Evolutionary conservation across 2,888 invertebrate genomes (phyloP).

Genomic region (Alsophila aescularia): DNA sequence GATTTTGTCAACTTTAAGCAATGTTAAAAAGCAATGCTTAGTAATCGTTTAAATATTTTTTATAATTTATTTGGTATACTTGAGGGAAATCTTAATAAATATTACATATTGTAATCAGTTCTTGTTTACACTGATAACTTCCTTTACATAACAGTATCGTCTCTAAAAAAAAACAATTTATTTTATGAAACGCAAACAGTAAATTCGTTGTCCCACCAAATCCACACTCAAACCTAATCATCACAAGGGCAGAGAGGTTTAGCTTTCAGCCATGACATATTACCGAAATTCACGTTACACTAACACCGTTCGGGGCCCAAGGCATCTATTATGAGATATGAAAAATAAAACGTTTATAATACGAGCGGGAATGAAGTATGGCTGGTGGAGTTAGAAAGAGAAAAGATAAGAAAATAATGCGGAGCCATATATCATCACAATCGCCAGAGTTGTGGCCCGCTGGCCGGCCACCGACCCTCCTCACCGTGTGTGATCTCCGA

Average conservation of each 20-base stretch:
- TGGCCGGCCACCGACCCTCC: slow-evolving; percentile 75
- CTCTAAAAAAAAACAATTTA: slow-evolving; percentile 67
- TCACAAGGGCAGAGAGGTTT: slow-evolving; percentile 55
- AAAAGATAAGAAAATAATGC: slow-evolving; percentile 52
- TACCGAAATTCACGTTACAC: slow-evolving; percentile 74
- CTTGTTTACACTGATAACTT: slow-evolving; percentile 46
- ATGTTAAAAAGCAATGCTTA: no score
- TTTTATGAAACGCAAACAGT: slow-evolving; percentile 61
- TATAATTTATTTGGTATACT: no score
- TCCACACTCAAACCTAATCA: slow-evolving; percentile 62
- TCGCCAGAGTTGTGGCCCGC: slow-evolving; percentile 76
- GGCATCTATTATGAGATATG: slow-evolving; percentile 75
- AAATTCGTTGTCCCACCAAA: slow-evolving; percentile 67
- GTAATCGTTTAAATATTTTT: no score
- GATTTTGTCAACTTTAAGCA: no score
- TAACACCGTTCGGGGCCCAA: slow-evolving; percentile 66
- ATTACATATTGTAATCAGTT: no score
- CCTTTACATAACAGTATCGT: slow-evolving; percentile 55
- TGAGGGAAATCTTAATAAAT: no score
- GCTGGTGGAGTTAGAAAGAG: slow-evolving; percentile 80
- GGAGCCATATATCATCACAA: slow-evolving; percentile 71
- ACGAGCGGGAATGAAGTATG: slow-evolving; percentile 78
- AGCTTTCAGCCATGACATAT: slow-evolving; percentile 63
- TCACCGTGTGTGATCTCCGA: slow-evolving; percentile 47
- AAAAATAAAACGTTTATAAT: slow-evolving; percentile 81